Base-by-base conservation (phyloP, 2,113 vertebrate genomes). In the Paedocypris sp. region DNA sequence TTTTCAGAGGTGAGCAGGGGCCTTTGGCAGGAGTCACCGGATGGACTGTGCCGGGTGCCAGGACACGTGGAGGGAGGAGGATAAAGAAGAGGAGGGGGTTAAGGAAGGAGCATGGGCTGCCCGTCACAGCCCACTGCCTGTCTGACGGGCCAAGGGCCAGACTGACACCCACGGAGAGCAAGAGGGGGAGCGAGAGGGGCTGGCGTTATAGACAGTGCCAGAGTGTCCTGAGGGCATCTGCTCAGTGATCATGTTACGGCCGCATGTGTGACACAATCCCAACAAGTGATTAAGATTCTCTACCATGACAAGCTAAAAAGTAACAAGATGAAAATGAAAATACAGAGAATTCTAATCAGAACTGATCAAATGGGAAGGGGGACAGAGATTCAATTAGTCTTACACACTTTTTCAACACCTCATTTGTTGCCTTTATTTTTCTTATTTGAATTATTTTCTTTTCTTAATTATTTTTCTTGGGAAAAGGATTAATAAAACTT, bases 101-200 rank as follows among this genome's bases (percentile, higher is more conserved):
- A 22, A 46, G 74, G 81, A 76, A 78, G 67, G 79, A 79, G 79
- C 70, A 73, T 26, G 45, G 59, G 71, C 77, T 73, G 77, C 78
- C 77, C 81, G 82, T 87, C 82, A 85, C 83, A 78, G 76, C 75
- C 82, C 82, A 78, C 73, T 81, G 79, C 76, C 78, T 76, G 29
- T 78, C 79, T 86, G 85, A 84, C 80, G 75, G 80, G 80, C 81
- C 73, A 46, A 65, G 71, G 73, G 70, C 75, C 77, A 80, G 79
- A 79, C 77, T 73, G 79, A 81, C 77, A 79, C 72, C 67, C 53
- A 73, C 38, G 29, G 56, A 26, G 47, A 41, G 19, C 42, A 15
- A 8, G 39, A 63, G 28, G n/a, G 67, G 61, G 57, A 58, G 54
- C 51, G 64, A 66, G 69, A 57, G 57, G 38, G 64, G 12, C 41